phyloP scores from a whole-genome alignment of 2,113 vertebrate species.

The Saimiri boliviensis region DNA sequence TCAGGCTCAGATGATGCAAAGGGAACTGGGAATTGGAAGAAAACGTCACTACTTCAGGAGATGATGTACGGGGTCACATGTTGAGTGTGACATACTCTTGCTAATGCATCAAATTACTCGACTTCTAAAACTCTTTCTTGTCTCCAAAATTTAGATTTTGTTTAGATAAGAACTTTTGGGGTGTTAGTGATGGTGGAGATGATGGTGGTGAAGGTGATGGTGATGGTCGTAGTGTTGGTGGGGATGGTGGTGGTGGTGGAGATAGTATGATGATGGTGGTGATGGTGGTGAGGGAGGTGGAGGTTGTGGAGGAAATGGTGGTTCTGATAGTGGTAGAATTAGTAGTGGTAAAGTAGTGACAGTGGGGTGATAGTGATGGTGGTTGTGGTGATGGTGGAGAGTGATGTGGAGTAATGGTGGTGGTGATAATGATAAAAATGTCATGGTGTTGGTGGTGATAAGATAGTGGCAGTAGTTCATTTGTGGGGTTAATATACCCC shows the following conservation, averaged over 20 bases:
- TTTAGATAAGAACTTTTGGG: neutral
- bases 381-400: accelerated
- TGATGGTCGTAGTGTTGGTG: neutral
- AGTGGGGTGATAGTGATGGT: accelerated
- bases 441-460: neutral
- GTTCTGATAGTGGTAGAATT: too few relatives aligned
- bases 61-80: neutral
- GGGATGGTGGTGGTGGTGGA: neutral
- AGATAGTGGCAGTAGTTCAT: neutral
- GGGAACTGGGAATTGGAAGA: neutral
- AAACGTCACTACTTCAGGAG: neutral
- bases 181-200: too few relatives aligned
- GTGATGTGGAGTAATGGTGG: neutral
- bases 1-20: neutral
- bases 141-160: neutral
- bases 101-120: accelerated
- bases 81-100: neutral
- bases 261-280: neutral
- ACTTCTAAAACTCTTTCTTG: neutral
- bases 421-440: too few relatives aligned
- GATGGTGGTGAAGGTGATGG: neutral
- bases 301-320: neutral
- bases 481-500: neutral
- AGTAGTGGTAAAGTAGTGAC: neutral
- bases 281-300: neutral